Evolutionary conservation across 2,113 vertebrate genomes (phyloP), one percentile per base, ranked within the genome.

Genomic region (Hippocampus barbouri): DNA sequence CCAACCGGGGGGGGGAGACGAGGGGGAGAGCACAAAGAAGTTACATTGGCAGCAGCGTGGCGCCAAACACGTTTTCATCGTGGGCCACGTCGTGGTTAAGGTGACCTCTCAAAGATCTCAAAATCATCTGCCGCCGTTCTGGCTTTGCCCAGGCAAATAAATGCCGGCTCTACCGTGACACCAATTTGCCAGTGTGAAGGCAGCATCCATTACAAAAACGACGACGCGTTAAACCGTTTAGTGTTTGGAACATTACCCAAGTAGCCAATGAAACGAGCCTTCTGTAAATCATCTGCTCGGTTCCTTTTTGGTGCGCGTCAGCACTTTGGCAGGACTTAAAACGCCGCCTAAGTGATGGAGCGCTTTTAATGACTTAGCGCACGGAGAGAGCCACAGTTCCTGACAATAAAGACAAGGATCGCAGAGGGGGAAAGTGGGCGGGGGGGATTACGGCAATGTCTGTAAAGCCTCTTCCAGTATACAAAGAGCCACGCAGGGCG

Each of bases 381-480:
- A 80, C 71, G 61, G 53, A 73, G 71, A 77, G 71, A 73, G 73
- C 53, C 71, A 69, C 68, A 67, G 82, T 81, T 78, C 70, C 74
- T 63, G 34, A 82, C 63, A 70, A 72, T 62, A 79, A 59, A 71
- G 81, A 78, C 77, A 80, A 83, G 76, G 78, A 86, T 74, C 71
- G 80, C 77, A 56, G 21, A 12, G 27, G 64, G 74, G 70, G 62
- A 79, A 38, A 38, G 34, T 38, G 70, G 72, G 78, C 59, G 25
- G 16, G 66, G 76, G 71, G 85, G 83, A 87, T 88, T 89, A 86
- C 80, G 61, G 71, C 25, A 43, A 64, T 41, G 79, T 74, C 76
- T 77, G 61, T 75, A 87, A 89, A 85, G 85, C 78, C 79, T 71
- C 82, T 85, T 81, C 45, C 11, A 69, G 67, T 81, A 72, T 70